These are phyloP conservation scores for Thamnophis elegans DNA, from an alignment of 2,797 vertebrate genomes.

Conservation along the genomic window DNA sequence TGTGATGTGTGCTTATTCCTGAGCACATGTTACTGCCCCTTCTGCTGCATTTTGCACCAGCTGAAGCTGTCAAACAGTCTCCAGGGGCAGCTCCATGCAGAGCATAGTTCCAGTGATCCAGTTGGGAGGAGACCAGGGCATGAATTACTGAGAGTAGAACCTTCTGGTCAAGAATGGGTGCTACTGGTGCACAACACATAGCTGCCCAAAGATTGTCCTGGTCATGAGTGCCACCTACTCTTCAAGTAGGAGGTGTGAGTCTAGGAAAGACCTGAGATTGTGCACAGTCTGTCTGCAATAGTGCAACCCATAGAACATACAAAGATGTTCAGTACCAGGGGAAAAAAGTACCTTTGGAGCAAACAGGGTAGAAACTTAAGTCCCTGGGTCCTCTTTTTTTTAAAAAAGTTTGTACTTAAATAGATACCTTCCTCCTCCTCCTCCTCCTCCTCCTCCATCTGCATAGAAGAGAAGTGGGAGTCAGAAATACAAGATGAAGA, in stretches of 20 bases:
- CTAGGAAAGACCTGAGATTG: not conserved
- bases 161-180: not conserved
- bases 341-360: not conserved
- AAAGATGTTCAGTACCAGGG: not conserved
- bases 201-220: not conserved
- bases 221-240: not conserved
- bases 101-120: not conserved
- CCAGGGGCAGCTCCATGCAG: not conserved
- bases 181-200: not conserved
- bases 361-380: not conserved
- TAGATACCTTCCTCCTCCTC: not conserved
- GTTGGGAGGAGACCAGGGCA: not conserved
- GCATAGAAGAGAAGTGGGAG: not conserved
- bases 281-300: not conserved
- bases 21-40: not conserved
- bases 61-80: not conserved
- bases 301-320: not conserved
- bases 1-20: not conserved
- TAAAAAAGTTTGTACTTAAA: not conserved
- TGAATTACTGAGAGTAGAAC: not conserved
- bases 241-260: not conserved
- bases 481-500: not conserved
- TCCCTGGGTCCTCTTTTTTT: not conserved
- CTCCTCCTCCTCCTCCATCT: not conserved
- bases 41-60: not conserved